Percentiles rank a stretch among this genome's conserved stretches.
Conservation (phyloP, 2,113 vertebrate species). For the Phoenicopterus ruber region DNA sequence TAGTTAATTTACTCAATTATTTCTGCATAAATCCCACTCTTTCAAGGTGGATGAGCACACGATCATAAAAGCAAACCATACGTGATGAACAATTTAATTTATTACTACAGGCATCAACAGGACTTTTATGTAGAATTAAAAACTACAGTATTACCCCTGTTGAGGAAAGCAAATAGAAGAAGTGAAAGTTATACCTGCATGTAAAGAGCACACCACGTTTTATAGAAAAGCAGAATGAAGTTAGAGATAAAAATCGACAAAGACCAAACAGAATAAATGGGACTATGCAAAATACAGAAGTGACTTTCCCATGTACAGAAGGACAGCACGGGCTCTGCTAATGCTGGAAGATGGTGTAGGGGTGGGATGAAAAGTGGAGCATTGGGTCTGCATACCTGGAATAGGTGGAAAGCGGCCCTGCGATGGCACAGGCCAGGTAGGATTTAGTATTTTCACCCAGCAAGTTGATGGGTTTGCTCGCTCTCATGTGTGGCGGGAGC, state of each 20-base stretch:
- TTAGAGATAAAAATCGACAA: neutral
- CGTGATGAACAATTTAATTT: neutral
- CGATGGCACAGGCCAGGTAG: neutral
- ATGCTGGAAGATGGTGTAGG: neutral
- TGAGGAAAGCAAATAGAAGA: neutral
- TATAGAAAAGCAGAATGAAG: neutral
- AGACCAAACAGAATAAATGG: neutral
- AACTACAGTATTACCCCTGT: neutral
- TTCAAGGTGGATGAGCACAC: neutral
- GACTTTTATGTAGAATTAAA: neutral
- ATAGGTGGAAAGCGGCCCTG: neutral
- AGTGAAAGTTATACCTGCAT: neutral
- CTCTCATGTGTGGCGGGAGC: neutral
- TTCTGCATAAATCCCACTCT: neutral
- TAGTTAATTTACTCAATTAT: neutral
- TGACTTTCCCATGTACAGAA: neutral
- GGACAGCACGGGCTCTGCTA: neutral
- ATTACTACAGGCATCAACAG: neutral
- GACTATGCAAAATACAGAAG: neutral
- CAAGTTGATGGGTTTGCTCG: neutral
- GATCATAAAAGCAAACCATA: neutral
- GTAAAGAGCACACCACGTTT: neutral
- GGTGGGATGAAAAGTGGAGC: neutral
- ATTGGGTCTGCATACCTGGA: neutral
- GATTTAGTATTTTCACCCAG: neutral